Conservation (phyloP, 2,797 vertebrate species). For the Hydrophis major region DNA sequence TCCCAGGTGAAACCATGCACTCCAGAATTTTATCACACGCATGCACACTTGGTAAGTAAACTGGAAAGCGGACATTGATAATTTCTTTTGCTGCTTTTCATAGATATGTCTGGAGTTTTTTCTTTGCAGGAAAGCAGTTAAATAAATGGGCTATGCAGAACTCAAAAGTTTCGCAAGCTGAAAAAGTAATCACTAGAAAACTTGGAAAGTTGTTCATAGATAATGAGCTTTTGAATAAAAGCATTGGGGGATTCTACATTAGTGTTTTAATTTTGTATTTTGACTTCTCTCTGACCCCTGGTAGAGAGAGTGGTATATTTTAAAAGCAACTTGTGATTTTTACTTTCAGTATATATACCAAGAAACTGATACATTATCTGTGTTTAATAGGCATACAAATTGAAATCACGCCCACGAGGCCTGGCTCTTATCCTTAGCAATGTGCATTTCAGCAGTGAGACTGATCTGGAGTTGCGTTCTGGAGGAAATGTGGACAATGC, state of each 20-base stretch:
- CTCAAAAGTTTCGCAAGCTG: too few relatives aligned
- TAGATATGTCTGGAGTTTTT: not conserved
- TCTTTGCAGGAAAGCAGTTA: not conserved
- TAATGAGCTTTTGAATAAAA: too few relatives aligned
- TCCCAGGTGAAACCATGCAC: constrained; percentile 80
- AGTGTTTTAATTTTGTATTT: not conserved
- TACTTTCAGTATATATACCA: not conserved
- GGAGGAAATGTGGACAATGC: constrained; percentile 90
- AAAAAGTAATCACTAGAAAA: too few relatives aligned
- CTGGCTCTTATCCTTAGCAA: constrained; percentile 92
- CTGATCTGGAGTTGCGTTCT: constrained; percentile 84
- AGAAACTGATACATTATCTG: constrained; percentile 14
- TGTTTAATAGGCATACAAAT: constrained; percentile 82
- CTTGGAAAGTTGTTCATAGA: too few relatives aligned
- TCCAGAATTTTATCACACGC: constrained; percentile 83
- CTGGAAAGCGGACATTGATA: not conserved
- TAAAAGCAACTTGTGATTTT: constrained; percentile 4
- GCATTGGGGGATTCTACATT: too few relatives aligned
- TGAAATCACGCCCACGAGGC: constrained; percentile 85
- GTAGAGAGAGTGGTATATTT: not conserved
- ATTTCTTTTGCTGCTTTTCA: not conserved
- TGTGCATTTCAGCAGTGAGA: constrained; percentile 77
- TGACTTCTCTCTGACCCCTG: not conserved
- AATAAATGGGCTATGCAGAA: not conserved
- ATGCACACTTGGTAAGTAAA: constrained; percentile 78